Evolutionary conservation across 1,140 invertebrate species (phyloP), one percentile per base, ranked within the genome.

Genomic region (Temnothorax longispinosus): DNA sequence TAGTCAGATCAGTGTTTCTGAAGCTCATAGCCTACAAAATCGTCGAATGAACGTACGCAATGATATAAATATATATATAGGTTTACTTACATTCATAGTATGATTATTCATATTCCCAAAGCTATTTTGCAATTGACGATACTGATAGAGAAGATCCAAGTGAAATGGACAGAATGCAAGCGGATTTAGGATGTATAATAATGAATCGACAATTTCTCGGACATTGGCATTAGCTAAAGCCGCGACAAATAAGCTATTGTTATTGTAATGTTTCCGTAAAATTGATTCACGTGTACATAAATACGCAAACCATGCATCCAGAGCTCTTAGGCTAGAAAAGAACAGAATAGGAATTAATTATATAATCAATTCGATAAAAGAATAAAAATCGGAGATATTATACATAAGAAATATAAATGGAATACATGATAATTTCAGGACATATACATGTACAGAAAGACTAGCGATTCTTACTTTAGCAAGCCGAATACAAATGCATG

Each of bases 401-500:
- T 32, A 21, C 56, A 15, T 2, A 44, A 32, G 11, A 44, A 8
- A 58, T 52, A 7, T 44, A 10, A 41, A 58, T 56, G 27, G 3
- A 7, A 44, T 27, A 38, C 0, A 78, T 6, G 5, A 3, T 4
- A 18, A 52, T 21, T 21, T 13, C 8, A 18, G 18, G 38, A 47
- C 47, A 56, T 44, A 0, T 13, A 21, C 11, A 56, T 6, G 1
- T 6, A 72, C 3, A 35, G n/a, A 72, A 72, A 75, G 10, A 84
- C 15, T 4, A 32, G 4, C 11, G 38, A 21, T 18, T 11, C 1
- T 97, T 96, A 98, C 97, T 98, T 99, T n/a, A 98, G 95, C 74
- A 99, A 95, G 54, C 98, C 98, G 94, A 98, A 97, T 86, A 98
- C 97, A 94, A 99, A 98, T 74, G 98, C 98, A 94, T 98, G 98